Percentiles rank a stretch among this genome's conserved stretches.
Evolutionary conservation across 1,140 invertebrate species (phyloP).

Genomic region (Drosophila tani): DNA sequence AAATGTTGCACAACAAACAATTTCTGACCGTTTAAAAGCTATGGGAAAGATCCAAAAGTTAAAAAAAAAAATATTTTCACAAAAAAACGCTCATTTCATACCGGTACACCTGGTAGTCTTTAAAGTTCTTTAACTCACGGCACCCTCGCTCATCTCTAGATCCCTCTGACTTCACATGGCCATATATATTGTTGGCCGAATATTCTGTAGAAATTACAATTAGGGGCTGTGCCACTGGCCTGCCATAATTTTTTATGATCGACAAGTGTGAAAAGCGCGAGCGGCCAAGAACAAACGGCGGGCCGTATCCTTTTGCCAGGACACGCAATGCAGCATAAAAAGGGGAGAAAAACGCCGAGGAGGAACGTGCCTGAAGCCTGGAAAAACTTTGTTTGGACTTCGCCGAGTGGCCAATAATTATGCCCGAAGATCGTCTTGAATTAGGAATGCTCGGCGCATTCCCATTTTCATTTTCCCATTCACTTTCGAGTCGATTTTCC

Average conservation of each 20-base stretch:
- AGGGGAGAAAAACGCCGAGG: not conserved
- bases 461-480: conserved; percentile 53
- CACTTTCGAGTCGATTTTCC: conserved; percentile 39
- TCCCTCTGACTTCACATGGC: conserved; percentile 20
- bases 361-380: conserved; percentile 38
- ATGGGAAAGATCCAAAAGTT: too few species aligned
- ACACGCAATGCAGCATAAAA: conserved; percentile 18
- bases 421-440: conserved; percentile 24
- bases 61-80: too few species aligned
- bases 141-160: not conserved
- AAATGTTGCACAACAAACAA: too few species aligned
- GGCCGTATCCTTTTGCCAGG: conserved; percentile 35
- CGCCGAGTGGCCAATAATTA: conserved; percentile 44
- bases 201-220: conserved; percentile 36
- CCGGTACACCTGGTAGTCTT: too few species aligned
- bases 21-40: too few species aligned
- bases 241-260: conserved; percentile 68
- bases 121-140: not conserved
- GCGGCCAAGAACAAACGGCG: conserved; percentile 55
- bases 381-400: conserved; percentile 28
- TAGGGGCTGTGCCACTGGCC: conserved; percentile 22
- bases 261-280: conserved; percentile 72
- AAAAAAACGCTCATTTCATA: too few species aligned
- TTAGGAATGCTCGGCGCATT: conserved; percentile 57
- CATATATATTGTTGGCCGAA: conserved; percentile 30